Evolutionary conservation across 2,113 vertebrate genomes (phyloP), one percentile per base, ranked within the genome.

Genomic region (Mustela nigripes): DNA sequence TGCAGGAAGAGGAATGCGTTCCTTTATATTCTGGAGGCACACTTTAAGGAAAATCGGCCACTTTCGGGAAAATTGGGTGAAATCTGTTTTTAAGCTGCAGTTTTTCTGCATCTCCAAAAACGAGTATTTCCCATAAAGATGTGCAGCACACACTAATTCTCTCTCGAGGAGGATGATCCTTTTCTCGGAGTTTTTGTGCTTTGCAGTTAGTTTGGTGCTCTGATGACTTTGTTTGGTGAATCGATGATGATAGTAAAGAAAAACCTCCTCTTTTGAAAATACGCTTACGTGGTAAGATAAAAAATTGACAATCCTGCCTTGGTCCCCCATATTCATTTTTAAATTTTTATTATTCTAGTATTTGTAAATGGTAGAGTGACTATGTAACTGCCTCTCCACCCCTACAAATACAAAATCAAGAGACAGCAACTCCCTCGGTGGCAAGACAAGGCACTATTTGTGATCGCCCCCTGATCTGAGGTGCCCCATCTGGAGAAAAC

Each of bases 141-240:
- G 9, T 67, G 42, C 18, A 50, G 63, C 5, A 42, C 45, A 39
- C 56, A 18, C 60, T 74, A 85, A 80, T 83, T 93, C 15, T 79
- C 50, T 86, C 45, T 48, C 56, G 56, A 65, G 4, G 76, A 50
- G 3, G 24, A 45, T 36, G 31, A 56, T 16, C 18, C 48, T 69
- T 71, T 78, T 58, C 87, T 42, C n/a, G 60, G 50, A 90, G 39
- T 48, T 53, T 67, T n/a, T 24, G 11, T 8, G 22, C 74, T 90
- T 87, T 90, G 11, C 14, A 89, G 14, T 73, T 62, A 45, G 22
- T 89, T 80, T 56, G n/a, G 31, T 50, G 11, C 45, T 78, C 71
- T 14, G 63, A 83, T 67, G 26, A 80, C 33, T 95, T 86, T 67
- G 31, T 92, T 48, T 87, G 39, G 14, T 87, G 80, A 90, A 90